Percentiles rank a stretch among this genome's conserved stretches.
These are phyloP conservation scores for Seira musarum DNA, from an alignment of 2,888 invertebrate genomes.

Conservation along the genomic window DNA sequence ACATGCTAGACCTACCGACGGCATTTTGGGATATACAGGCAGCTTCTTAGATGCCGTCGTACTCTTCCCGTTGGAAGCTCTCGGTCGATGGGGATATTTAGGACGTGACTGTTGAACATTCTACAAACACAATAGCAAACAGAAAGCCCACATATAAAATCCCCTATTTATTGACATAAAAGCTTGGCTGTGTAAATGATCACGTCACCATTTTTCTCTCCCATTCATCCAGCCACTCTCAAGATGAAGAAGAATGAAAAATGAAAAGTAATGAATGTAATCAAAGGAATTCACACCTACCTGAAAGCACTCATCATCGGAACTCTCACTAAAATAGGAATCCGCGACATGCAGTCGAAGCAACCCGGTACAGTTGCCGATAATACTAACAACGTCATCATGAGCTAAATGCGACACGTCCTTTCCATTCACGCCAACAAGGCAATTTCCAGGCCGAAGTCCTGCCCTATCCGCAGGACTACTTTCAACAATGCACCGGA, in stretches of 20 bases:
- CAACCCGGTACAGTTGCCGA: constrained; percentile 88
- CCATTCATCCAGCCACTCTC: no score
- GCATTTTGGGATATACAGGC: constrained; percentile 57
- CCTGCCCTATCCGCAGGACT: constrained; percentile 94
- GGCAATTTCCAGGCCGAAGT: constrained; percentile 91
- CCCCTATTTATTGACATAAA: constrained; percentile 2
- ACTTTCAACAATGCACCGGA: constrained; percentile 92
- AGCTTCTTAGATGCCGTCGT: constrained; percentile 59
- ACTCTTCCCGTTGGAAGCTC: constrained; percentile 60
- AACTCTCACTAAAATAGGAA: constrained; percentile 88
- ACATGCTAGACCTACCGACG: constrained; percentile 35
- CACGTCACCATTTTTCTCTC: no score
- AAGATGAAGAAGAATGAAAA: neutral
- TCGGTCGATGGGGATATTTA: constrained; percentile 77
- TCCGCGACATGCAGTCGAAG: constrained; percentile 90
- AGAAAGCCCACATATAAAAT: neutral
- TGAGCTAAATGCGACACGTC: constrained; percentile 94
- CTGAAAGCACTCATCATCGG: constrained; percentile 79
- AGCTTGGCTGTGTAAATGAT: no score
- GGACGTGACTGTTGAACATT: constrained; percentile 74
- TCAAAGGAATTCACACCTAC: constrained; percentile 38
- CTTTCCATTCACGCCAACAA: constrained; percentile 92
- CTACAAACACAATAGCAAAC: constrained; percentile 25
- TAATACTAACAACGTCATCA: constrained; percentile 92
- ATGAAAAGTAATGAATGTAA: neutral